phyloP scores from a whole-genome alignment of 2,113 vertebrate genomes.

The Eulacestoma nigropectus region DNA sequence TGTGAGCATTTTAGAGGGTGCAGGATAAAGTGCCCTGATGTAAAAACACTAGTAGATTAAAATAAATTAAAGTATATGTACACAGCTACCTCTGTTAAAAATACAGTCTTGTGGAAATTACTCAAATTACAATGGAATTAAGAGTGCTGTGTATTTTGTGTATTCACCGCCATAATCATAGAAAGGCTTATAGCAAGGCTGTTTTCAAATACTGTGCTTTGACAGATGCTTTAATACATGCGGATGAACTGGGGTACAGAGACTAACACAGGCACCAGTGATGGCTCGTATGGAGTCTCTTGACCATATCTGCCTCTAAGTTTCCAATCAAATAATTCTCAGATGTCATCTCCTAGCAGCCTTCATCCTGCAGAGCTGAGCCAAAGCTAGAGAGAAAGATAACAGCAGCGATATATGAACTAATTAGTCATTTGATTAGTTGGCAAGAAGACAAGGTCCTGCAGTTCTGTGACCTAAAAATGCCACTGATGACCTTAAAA shows the following conservation, averaged over 20 bases:
- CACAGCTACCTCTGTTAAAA: background rate
- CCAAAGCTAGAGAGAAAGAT: background rate
- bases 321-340: background rate
- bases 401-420: background rate
- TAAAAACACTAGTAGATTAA: background rate
- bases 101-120: background rate
- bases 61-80: background rate
- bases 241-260: background rate
- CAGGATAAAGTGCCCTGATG: background rate
- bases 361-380: background rate
- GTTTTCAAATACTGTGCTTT: background rate
- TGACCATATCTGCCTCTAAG: background rate
- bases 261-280: background rate
- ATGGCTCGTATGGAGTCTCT: background rate
- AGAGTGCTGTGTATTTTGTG: background rate
- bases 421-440: slow-evolving; percentile 46
- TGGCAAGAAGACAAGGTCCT: background rate
- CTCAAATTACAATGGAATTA: background rate
- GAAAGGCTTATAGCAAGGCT: background rate
- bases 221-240: background rate
- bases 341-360: background rate
- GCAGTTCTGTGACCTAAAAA: slow-evolving; percentile 38
- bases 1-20: background rate
- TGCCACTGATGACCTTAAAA: slow-evolving; percentile 13
- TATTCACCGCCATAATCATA: background rate